Evolutionary conservation across 2,888 invertebrate species (phyloP), one percentile per base, ranked within the genome.

Genomic region (Ichneumon xanthorius): DNA sequence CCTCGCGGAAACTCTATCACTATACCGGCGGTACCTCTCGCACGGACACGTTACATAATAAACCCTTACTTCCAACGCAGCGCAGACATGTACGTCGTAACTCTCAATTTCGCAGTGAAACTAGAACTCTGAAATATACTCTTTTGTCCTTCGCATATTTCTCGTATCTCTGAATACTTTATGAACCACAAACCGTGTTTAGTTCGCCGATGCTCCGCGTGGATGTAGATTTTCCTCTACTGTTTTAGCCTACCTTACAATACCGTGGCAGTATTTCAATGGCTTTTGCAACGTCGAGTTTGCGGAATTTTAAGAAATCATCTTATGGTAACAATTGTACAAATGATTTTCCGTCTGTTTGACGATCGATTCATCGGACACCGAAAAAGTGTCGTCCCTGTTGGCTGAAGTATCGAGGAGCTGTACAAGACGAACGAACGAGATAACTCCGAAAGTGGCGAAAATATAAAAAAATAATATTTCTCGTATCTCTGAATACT

Each of bases 11-110:
- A 2, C 65, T 63, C 48, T 58, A 79, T 26, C 63, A 22, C 68
- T 61, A 76, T 40, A 68, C 11, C 48, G 55, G 76, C 5, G 68
- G 68, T 50, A 26, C n/a, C 58, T 19, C 75, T 76, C 67, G 33
- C 53, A 50, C 22, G 22, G 40, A 30, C 50, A 33, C 45, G 58
- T 70, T 80, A 80, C 72, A 71, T 33, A 19, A 67, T 77, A 80
- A 37, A 68, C 78, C 63, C 75, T 70, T 61, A 81, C 73, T 78
- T 75, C 63, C 75, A 30, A 37, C 71, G 30, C 65, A 19, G 71
- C 19, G 30, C 65, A 30, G 71, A 85, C 79, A 75, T 48, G 55
- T 73, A 50, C 71, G 77, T 68, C 80, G 68, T 80, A 73, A 71
- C 67, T 71, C 71, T 37, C 45, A 50, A 81, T 73, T 77, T 70